phyloP scores from a whole-genome alignment of 2,888 invertebrate species.

The Tipula vernalis region DNA sequence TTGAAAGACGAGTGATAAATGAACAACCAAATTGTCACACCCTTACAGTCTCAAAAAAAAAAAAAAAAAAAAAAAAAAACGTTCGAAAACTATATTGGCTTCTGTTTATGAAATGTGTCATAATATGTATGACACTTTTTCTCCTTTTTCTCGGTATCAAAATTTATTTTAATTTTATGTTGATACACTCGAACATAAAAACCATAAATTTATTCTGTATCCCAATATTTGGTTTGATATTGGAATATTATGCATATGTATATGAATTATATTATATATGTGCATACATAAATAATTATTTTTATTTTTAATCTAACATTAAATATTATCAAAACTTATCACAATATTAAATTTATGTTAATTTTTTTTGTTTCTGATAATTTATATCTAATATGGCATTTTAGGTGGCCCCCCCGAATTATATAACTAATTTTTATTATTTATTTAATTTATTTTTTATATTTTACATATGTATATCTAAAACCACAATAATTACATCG shows the following conservation, averaged over 20 bases:
- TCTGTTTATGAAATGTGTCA: neutral
- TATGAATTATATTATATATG: neutral
- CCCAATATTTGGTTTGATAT: neutral
- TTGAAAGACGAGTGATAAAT: neutral
- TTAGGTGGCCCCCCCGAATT: neutral
- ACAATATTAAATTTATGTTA: neutral
- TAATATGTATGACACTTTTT: neutral
- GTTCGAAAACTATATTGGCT: neutral
- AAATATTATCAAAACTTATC: neutral
- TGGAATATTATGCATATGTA: neutral
- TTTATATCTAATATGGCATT: neutral
- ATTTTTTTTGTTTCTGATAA: neutral
- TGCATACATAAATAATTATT: neutral
- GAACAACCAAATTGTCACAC: neutral
- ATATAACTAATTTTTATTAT: neutral
- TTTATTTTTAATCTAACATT: neutral
- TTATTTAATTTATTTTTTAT: neutral
- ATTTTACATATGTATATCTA: neutral
- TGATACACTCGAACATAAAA: neutral
- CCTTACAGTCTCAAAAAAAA: neutral
- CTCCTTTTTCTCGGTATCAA: neutral
- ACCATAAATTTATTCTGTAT: neutral
- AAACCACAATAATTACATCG: neutral
- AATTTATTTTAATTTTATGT: neutral
- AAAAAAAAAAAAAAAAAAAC: too few relatives aligned